Conservation (phyloP, 2,888 invertebrate genomes). For the Caenorhabditis parvicauda region DNA sequence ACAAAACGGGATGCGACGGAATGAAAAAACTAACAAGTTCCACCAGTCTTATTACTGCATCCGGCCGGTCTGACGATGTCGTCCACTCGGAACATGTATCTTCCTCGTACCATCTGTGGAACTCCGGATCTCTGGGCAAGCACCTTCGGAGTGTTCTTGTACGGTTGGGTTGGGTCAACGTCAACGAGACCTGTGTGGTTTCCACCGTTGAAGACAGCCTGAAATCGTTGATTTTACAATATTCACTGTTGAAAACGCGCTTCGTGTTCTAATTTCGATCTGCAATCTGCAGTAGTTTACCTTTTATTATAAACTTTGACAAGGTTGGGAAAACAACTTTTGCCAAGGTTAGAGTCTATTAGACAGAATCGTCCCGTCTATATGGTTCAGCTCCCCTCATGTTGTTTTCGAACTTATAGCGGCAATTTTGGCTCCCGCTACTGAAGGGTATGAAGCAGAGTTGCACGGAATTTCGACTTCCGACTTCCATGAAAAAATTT, state of each 20-base stretch:
- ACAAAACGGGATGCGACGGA: too few species aligned
- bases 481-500: too few species aligned
- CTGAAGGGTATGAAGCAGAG: too few species aligned
- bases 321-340: background rate
- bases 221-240: slow-evolving; percentile 2
- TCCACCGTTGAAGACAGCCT: slow-evolving; percentile 62
- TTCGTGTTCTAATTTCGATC: too few species aligned
- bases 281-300: too few species aligned
- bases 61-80: slow-evolving; percentile 89
- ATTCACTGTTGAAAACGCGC: background rate
- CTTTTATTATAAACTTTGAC: too few species aligned
- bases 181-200: slow-evolving; percentile 61
- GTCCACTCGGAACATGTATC: slow-evolving; percentile 90
- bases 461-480: too few species aligned
- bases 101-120: slow-evolving; percentile 68
- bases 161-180: slow-evolving; percentile 58
- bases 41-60: slow-evolving; percentile 68
- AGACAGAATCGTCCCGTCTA: too few species aligned
- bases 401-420: too few species aligned
- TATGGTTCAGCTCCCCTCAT: too few species aligned
- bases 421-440: too few species aligned
- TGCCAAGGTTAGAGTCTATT: too few species aligned
- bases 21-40: slow-evolving; percentile 51
- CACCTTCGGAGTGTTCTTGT: slow-evolving; percentile 60
- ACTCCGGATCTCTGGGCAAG: slow-evolving; percentile 60